Percentiles rank a stretch among this genome's conserved stretches.
These are phyloP conservation scores for Aphaenogaster ashmeadi DNA, from an alignment of 1,140 invertebrate species.

Conservation along the genomic window DNA sequence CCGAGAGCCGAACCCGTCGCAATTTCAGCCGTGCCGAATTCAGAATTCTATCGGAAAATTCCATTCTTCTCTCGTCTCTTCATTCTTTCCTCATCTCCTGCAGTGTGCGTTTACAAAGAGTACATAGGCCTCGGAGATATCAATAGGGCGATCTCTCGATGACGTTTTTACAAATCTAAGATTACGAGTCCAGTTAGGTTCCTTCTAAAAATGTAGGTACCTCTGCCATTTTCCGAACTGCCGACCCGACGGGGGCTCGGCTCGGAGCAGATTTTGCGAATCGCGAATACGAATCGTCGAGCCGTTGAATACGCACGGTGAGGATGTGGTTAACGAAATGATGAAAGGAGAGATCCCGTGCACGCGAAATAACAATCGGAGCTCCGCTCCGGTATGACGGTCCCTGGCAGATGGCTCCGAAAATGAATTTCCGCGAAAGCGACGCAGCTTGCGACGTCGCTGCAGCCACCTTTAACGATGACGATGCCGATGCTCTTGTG, in stretches of 20 bases:
- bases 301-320: not conserved
- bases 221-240: not conserved
- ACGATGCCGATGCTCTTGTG: conserved; percentile 47
- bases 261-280: not conserved
- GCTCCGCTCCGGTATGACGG: conserved; percentile 7
- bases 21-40: not conserved
- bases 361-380: conserved; percentile 45
- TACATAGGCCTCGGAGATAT: not conserved
- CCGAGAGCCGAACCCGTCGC: not conserved
- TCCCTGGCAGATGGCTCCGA: conserved; percentile 37
- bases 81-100: too few relatives aligned
- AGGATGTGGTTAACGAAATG: conserved; percentile 27
- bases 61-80: not conserved
- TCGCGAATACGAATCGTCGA: not conserved
- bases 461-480: conserved; percentile 35
- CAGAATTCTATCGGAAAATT: conserved; percentile 5
- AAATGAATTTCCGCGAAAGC: conserved; percentile 57
- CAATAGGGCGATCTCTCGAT: not conserved
- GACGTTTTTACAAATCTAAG: not conserved
- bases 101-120: not conserved
- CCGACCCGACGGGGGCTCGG: not conserved
- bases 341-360: not conserved
- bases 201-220: not conserved
- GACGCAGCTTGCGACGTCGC: not conserved
- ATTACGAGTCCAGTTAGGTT: not conserved